A percentile compares a stretch with the other conserved stretches of the same genome.
These are phyloP conservation scores for Anseranas semipalmata DNA, from an alignment of 2,113 vertebrate species.

Conservation along the genomic window DNA sequence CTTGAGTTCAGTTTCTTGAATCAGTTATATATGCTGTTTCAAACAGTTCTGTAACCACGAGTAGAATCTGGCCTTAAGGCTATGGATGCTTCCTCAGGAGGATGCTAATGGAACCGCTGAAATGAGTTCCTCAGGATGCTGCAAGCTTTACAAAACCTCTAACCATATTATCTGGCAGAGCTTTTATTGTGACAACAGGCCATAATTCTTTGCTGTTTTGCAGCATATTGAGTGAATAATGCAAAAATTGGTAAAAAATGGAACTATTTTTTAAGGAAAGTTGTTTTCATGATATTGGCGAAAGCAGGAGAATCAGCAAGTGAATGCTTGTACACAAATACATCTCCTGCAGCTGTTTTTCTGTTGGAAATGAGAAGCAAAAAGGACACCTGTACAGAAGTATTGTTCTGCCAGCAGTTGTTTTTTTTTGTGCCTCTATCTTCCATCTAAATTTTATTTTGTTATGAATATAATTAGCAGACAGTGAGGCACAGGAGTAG, in stretches of 20 bases:
- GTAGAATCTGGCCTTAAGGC: slow-evolving; percentile 16
- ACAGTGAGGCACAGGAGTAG: neutral
- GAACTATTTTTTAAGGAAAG: neutral
- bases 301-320: neutral
- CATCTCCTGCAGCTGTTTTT: neutral
- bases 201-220: neutral
- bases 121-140: neutral
- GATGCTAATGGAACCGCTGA: neutral
- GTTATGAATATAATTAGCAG: neutral
- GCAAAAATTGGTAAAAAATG: neutral
- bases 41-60: neutral
- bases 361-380: neutral
- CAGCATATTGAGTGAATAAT: neutral
- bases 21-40: neutral
- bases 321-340: neutral
- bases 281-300: neutral
- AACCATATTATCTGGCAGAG: neutral
- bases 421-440: neutral
- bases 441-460: neutral
- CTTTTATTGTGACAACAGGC: neutral
- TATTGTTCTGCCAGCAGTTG: neutral
- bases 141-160: slow-evolving; percentile 14
- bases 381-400: neutral
- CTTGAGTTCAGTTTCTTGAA: neutral
- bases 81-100: neutral